Conservation (phyloP, 2,888 invertebrate genomes). For the Drosophila mimica region DNA sequence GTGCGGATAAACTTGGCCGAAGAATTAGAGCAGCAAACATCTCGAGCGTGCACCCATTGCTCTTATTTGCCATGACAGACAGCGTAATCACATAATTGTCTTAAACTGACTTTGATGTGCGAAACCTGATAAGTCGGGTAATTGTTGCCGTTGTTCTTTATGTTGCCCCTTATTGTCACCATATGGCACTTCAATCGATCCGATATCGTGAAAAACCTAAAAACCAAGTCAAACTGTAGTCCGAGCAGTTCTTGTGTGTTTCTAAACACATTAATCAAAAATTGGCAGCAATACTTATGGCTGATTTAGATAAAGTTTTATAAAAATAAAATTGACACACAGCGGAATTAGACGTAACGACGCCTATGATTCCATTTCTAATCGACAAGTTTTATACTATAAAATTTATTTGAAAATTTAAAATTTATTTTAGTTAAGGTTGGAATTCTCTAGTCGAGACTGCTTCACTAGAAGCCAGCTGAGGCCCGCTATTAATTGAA, state of each 20-base stretch:
- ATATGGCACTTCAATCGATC: conserved; percentile 26
- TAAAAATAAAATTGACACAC: conserved; percentile 7
- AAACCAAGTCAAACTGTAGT: conserved; percentile 10
- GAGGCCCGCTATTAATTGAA: background rate
- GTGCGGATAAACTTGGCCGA: background rate
- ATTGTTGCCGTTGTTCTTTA: background rate
- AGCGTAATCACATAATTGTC: conserved; percentile 34
- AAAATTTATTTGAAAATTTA: background rate
- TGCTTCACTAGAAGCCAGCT: background rate
- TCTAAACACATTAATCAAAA: conserved; percentile 2
- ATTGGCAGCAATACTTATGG: conserved; percentile 14
- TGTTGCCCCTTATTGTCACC: conserved; percentile 13
- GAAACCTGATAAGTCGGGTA: conserved; percentile 17
- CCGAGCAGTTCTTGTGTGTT: background rate
- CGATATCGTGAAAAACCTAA: background rate
- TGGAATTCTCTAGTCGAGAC: background rate
- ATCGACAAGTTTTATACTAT: background rate
- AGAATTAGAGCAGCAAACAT: conserved; percentile 23
- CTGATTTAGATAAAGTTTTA: conserved; percentile 1
- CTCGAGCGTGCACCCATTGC: conserved; percentile 10
- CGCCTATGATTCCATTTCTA: conserved; percentile 5
- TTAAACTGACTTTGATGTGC: conserved; percentile 12
- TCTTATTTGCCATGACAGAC: conserved; percentile 27
- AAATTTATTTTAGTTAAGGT: no score
- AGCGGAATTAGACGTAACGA: conserved; percentile 12